Evolutionary conservation across 2,797 vertebrate species (phyloP), one percentile per base, ranked within the genome.

Genomic region (Rhynchonycteris naso): DNA sequence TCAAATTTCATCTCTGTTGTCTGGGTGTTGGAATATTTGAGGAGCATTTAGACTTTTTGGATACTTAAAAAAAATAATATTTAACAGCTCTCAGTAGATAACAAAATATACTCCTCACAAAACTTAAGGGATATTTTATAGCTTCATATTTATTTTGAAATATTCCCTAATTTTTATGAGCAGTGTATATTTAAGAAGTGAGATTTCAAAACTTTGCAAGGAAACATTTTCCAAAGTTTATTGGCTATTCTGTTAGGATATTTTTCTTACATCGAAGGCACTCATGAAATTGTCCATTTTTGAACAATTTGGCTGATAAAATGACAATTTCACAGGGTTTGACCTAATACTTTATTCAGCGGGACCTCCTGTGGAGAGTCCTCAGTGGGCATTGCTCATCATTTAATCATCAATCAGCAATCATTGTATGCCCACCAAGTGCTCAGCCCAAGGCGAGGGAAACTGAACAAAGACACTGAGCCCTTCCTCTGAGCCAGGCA

Each of bases 141-240:
- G 43, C 43, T 43, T 43, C 43, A 43, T 43, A 43, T 43, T 43
- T 7, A 43, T 43, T 43, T 43, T 43, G 43, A 43, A 43, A 43
- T 43, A 43, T 43, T 43, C 43, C 43, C 43, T 43, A 43, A 43
- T 43, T 43, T 43, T 43, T 43, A 43, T 43, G 43, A 43, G 43
- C 8, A 6, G 43, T 43, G 8, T 43, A 72, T 91, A 88, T 22
- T 18, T 26, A 58, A 88, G 30, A 68, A 81, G 22, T 7, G 13
- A 68, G 81, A 82, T 86, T 94, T 68, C 21, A 92, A 76, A 92
- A 68, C 16, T 14, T 95, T 82, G 28, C 38, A 82, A 84, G 66
- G 54, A 33, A 93, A 93, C 2, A 69, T 14, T 72, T 88, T 28
- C 72, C 19, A 43, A n/a, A 35, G 9, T 91, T 94, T 59, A 66